Conservation (phyloP, 2,113 vertebrate genomes). For the Apeltes quadracus region DNA sequence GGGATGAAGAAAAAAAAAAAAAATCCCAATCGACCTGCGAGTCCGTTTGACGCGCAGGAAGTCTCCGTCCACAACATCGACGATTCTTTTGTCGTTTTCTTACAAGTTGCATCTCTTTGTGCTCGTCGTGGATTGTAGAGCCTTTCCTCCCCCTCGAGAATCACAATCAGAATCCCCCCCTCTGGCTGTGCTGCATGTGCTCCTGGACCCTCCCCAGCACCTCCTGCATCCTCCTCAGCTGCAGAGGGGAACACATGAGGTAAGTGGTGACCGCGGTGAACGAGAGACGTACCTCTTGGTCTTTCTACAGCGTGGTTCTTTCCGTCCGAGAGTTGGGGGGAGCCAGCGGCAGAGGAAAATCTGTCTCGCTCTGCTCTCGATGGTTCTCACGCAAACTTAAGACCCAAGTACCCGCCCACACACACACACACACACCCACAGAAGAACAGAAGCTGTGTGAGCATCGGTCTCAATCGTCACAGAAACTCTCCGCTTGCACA, state of each 20-base stretch:
- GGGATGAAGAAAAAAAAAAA: not conserved
- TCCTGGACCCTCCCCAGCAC: constrained; percentile 92
- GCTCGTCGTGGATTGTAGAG: not conserved
- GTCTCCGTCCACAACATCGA: not conserved
- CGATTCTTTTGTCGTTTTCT: not conserved
- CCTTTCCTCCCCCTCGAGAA: no score
- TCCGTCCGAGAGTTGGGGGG: constrained; percentile 84
- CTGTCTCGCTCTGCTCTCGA: constrained; percentile 82
- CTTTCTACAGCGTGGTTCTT: constrained; percentile 90
- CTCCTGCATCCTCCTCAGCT: constrained; percentile 92
- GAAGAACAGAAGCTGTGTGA: not conserved
- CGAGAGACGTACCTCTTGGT: constrained; percentile 86
- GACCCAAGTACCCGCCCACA: constrained; percentile 44
- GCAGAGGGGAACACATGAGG: constrained; percentile 15
- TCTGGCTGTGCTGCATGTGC: constrained; percentile 83
- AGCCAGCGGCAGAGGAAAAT: constrained; percentile 88
- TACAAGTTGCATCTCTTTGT: not conserved
- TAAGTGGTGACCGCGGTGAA: not conserved
- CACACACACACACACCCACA: not conserved
- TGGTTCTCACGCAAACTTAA: constrained; percentile 84
- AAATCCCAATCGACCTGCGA: constrained; percentile 1
- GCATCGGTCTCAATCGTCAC: not conserved
- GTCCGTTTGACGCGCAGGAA: not conserved
- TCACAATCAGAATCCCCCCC: constrained; percentile 46
- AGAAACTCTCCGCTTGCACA: not conserved